Evolutionary conservation across 1,140 invertebrate genomes (phyloP).

Genomic region (Rhopalosiphum maidis): DNA sequence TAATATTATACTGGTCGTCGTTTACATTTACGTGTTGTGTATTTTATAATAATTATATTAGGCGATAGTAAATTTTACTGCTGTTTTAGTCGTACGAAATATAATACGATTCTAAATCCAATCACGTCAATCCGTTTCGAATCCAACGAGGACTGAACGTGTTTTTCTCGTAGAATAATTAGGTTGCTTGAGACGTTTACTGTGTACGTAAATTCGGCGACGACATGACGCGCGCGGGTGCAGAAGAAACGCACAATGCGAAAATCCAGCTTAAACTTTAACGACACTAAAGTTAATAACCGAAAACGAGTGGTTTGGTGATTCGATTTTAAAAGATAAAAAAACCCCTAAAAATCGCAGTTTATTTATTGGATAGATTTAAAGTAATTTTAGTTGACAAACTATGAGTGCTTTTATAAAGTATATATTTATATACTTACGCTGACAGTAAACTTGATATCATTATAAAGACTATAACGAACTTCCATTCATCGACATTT

Average conservation of each 20-base stretch:
- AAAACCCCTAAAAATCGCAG: neutral
- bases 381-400: neutral
- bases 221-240: no score
- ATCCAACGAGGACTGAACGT: neutral
- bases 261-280: no score
- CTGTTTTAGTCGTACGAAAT: neutral
- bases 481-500: no score
- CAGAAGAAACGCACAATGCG: no score
- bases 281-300: neutral
- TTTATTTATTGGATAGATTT: neutral
- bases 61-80: neutral
- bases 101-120: neutral
- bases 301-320: neutral
- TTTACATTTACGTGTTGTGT: neutral
- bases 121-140: neutral
- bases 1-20: neutral
- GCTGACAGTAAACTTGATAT: no score
- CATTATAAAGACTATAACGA: no score
- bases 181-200: neutral
- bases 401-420: neutral
- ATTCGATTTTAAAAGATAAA: neutral
- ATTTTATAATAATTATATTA: neutral
- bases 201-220: neutral
- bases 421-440: no score
- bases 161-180: neutral